Percentiles rank a stretch among this genome's conserved stretches.
phyloP scores from a whole-genome alignment of 2,113 vertebrate species.

The Beaufortia kweichowensis region DNA sequence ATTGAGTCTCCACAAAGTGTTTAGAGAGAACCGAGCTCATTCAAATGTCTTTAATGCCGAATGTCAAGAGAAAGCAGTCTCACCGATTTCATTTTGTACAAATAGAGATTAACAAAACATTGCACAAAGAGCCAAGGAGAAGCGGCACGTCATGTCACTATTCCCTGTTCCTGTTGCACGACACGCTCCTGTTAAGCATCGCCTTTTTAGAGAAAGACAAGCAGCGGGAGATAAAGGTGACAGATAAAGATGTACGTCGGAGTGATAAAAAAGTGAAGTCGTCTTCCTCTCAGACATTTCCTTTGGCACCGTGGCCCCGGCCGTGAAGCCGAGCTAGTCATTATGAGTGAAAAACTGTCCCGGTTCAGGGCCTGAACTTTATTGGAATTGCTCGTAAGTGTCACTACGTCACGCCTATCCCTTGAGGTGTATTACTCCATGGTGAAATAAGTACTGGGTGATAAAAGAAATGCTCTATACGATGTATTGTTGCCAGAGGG shows the following conservation, averaged over 20 bases:
- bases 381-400: constrained; percentile 49
- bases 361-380: constrained; percentile 43
- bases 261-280: constrained; percentile 36
- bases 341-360: constrained; percentile 47
- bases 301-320: constrained; percentile 27
- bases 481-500: constrained; percentile 12
- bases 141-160: not conserved
- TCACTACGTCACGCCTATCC: constrained; percentile 35
- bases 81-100: not conserved
- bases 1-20: constrained; percentile 24
- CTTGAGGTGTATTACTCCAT: constrained; percentile 35
- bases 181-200: not conserved
- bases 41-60: constrained; percentile 4
- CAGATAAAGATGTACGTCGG: constrained; percentile 33
- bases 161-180: not conserved
- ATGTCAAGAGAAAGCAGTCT: not conserved
- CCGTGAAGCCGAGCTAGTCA: constrained; percentile 27
- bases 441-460: constrained; percentile 38
- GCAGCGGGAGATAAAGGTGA: constrained; percentile 36
- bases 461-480: constrained; percentile 32
- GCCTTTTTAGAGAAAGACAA: constrained; percentile 28
- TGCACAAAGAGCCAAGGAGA: constrained; percentile 1
- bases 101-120: constrained; percentile 7
- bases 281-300: constrained; percentile 38
- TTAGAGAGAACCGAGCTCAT: constrained; percentile 3